Conservation (phyloP, 2,888 invertebrate species). For the Mythimna loreyi region DNA sequence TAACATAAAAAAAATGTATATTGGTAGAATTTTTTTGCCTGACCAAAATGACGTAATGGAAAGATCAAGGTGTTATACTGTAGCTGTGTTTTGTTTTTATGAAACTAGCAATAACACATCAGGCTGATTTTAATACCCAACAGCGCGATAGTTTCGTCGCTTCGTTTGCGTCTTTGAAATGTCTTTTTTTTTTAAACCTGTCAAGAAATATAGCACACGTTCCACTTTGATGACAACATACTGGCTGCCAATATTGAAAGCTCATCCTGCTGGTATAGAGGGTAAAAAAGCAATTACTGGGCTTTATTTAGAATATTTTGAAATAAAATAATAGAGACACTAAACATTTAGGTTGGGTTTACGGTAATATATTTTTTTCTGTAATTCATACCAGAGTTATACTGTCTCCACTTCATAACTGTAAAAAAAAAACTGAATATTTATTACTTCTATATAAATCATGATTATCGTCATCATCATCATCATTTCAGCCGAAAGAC, state of each 20-base stretch:
- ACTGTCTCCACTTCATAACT: background rate
- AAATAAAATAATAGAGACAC: no score
- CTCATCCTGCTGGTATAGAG: background rate
- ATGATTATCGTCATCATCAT: no score
- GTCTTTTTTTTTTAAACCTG: slow-evolving; percentile 7
- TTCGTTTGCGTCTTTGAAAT: background rate
- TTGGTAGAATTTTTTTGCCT: background rate
- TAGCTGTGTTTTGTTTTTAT: background rate
- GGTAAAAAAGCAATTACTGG: no score
- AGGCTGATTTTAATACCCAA: slow-evolving; percentile 1
- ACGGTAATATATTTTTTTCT: background rate
- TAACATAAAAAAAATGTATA: no score
- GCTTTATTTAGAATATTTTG: no score
- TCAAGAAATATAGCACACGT: slow-evolving; percentile 8
- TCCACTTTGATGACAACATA: background rate
- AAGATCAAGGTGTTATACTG: background rate
- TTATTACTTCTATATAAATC: no score
- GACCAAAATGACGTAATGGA: background rate
- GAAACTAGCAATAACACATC: background rate
- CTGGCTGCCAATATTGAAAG: slow-evolving; percentile 11
- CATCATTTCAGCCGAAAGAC: no score
- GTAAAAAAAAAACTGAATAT: no score
- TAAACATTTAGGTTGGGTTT: no score
- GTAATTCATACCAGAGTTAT: background rate
- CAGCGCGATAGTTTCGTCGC: background rate